Evolutionary conservation across 2,113 vertebrate species (phyloP).

Genomic region (Microcebus jonahi): DNA sequence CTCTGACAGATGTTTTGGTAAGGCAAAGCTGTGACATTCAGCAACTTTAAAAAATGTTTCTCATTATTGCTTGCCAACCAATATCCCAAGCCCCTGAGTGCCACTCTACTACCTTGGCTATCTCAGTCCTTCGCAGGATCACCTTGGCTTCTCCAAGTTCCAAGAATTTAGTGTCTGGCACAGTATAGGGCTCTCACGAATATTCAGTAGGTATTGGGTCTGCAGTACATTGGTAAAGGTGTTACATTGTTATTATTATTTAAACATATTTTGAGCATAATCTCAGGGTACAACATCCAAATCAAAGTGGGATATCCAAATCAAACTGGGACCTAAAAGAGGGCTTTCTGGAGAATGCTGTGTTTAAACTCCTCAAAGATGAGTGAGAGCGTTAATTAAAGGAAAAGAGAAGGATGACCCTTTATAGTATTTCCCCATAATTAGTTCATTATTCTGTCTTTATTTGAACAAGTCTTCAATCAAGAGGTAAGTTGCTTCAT

Average conservation of each 20-base stretch:
- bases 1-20: neutral
- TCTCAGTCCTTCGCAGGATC: neutral
- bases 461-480: neutral
- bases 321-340: neutral
- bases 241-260: neutral
- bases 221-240: neutral
- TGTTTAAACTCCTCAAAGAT: neutral
- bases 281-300: no score
- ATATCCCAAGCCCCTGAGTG: neutral
- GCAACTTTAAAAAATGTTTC: neutral
- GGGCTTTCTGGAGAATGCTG: neutral
- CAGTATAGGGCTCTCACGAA: no score
- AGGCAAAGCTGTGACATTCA: neutral
- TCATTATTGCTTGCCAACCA: neutral
- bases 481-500: neutral
- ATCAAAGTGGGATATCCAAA: neutral
- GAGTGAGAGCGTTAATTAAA: neutral
- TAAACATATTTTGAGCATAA: neutral
- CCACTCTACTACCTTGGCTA: neutral
- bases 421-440: neutral
- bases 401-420: neutral
- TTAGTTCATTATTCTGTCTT: neutral
- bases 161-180: neutral
- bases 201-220: neutral
- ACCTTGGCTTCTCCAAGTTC: neutral